Percentiles rank a stretch among this genome's conserved stretches.
phyloP scores from a whole-genome alignment of 2,797 vertebrate species.

The Holocentrus rufus region DNA sequence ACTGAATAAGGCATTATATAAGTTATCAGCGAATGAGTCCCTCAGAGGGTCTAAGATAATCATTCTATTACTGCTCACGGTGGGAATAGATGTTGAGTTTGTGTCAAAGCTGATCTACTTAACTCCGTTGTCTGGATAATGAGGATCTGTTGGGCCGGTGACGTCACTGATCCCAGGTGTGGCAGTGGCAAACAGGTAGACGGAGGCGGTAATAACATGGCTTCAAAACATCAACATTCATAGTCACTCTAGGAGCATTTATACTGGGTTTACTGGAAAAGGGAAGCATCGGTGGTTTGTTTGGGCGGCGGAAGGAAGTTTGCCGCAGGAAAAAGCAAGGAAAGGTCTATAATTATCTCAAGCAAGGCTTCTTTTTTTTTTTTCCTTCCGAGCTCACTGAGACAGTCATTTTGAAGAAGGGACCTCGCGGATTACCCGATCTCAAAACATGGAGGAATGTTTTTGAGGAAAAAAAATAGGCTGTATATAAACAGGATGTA shows the following conservation, averaged over 20 bases:
- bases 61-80: too few species aligned
- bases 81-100: too few species aligned
- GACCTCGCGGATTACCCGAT: not conserved
- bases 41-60: too few species aligned
- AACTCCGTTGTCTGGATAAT: not conserved
- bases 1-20: too few species aligned
- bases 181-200: constrained; percentile 67
- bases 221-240: accelerated
- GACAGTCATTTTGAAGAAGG: constrained; percentile 27
- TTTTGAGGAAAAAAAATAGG: not conserved
- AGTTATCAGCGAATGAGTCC: too few species aligned
- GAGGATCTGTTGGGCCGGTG: not conserved
- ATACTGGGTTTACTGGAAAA: not conserved
- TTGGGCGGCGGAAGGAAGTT: constrained; percentile 68
- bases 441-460: constrained; percentile 29
- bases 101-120: too few species aligned
- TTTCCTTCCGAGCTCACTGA: not conserved
- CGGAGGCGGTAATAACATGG: not conserved
- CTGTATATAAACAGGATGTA: not conserved
- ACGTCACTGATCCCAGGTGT: constrained; percentile 77
- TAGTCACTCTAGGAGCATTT: not conserved
- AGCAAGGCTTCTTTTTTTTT: not conserved
- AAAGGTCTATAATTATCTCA: constrained; percentile 71
- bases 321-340: constrained; percentile 60
- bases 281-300: constrained; percentile 35